Conservation (phyloP, 2,888 invertebrate genomes). For the Tricholauxania praeusta region DNA sequence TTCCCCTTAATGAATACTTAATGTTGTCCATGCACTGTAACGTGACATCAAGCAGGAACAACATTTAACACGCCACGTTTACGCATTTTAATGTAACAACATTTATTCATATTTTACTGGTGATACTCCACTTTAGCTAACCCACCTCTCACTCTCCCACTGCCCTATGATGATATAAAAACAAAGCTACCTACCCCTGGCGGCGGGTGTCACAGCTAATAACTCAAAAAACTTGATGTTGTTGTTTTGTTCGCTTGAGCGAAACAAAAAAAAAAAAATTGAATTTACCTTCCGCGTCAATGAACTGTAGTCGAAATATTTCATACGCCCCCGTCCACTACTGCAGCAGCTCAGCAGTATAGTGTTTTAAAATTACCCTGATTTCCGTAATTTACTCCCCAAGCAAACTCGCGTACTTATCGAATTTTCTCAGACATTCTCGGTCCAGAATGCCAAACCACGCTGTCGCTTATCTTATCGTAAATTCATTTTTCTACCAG, state of each 20-base stretch:
- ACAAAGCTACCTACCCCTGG: constrained; percentile 5
- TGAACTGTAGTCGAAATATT: constrained; percentile 40
- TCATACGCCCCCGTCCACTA: neutral
- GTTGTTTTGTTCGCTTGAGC: neutral
- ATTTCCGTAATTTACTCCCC: constrained; percentile 36
- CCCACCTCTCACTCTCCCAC: constrained; percentile 1
- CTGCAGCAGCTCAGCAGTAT: neutral
- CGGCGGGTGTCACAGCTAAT: constrained; percentile 26
- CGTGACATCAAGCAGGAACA: constrained; percentile 1
- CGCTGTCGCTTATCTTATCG: constrained; percentile 57
- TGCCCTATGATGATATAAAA: constrained; percentile 24
- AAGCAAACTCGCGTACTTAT: constrained; percentile 51
- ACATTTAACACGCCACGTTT: constrained; percentile 24
- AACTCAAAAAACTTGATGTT: constrained; percentile 27
- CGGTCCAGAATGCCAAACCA: constrained; percentile 39
- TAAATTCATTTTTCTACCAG: constrained; percentile 33
- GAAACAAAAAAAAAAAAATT: constrained; percentile 53
- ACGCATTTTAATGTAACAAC: constrained; percentile 34
- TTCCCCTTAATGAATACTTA: constrained; percentile 62
- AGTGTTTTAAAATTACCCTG: constrained; percentile 6
- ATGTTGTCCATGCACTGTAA: constrained; percentile 45
- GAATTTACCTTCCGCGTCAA: constrained; percentile 61
- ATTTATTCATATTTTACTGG: constrained; percentile 16
- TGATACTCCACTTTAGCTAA: neutral
- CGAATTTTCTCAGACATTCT: constrained; percentile 63